Base-by-base conservation (phyloP, 2,113 vertebrate species). In the Oryzias javanicus region DNA sequence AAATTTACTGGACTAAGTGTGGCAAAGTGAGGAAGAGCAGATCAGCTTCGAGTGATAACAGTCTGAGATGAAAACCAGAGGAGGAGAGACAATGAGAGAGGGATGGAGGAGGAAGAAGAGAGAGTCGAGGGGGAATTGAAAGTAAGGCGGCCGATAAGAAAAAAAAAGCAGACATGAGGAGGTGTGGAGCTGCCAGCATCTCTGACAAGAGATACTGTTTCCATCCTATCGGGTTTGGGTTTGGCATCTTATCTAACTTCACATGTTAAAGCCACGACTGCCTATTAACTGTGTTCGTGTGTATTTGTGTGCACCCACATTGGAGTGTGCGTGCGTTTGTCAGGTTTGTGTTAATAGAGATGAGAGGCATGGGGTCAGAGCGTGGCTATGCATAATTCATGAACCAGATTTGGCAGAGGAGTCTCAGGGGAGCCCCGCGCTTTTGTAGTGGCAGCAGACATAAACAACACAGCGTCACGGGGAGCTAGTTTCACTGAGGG, bases 401-500 rank as follows among this genome's bases (percentile, higher is more conserved):
- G 82, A 82, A 46, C 83, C 84, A 83, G 85, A 88, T 90, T 89
- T 88, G 88, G 88, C 76, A 76, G 84, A 76, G 87, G 81, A 76
- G 77, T 89, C 89, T 81, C 85, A 0, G 66, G 89, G 88, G 89
- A 87, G 70, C 56, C 55, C 72, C 50, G 75, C 29, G 67, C 85
- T 82, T 87, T 90, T 90, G 87, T 89, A 86, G 82, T 81, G 85
- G 84, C 83, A 81, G 80, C 87, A 89, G 82, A 83, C 88, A 86
- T 86, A 90, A 89, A 89, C 90, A 90, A 86, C 85, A 71, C 76
- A 63, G 67, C 81, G 70, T 88, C 83, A 85, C 71, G 64, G 81
- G 78, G 85, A 81, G 83, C 64, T 75, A 73, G 83, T 76, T 82
- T 80, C 64, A 72, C 59, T 48, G 63, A 49, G 77, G 65, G 79